Conservation (phyloP, 2,113 vertebrate genomes). For the Hydrochoerus hydrochaeris region DNA sequence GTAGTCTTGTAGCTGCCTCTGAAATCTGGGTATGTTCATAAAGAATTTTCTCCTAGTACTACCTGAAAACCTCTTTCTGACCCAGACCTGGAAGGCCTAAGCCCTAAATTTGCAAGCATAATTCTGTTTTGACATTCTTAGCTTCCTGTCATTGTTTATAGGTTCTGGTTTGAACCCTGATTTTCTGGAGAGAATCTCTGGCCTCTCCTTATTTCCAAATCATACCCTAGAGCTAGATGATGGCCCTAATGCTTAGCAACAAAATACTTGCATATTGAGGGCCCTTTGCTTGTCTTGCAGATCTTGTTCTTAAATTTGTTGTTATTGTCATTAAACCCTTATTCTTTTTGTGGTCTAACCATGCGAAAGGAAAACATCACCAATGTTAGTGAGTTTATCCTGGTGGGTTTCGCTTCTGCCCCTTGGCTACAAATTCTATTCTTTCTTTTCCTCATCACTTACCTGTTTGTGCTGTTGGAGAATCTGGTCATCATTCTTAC, state of each 20-base stretch:
- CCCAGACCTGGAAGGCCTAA: neutral
- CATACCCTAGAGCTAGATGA: neutral
- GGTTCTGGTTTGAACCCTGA: neutral
- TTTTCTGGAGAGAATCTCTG: neutral
- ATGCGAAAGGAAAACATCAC: constrained; percentile 73
- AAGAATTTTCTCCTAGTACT: neutral
- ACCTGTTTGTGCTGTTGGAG: constrained; percentile 76
- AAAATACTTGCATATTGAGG: neutral
- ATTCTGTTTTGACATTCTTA: neutral
- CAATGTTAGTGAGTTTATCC: constrained; percentile 77
- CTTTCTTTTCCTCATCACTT: constrained; percentile 73
- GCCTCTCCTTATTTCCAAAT: neutral
- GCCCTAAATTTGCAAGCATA: neutral
- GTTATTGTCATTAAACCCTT: neutral
- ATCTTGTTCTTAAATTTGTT: neutral
- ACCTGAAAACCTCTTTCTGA: neutral
- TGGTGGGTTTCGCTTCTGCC: constrained; percentile 78
- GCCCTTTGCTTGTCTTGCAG: neutral
- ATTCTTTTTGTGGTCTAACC: neutral
- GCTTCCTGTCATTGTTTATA: constrained; percentile 41
- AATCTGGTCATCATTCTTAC: constrained; percentile 78
- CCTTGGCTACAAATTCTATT: constrained; percentile 72
- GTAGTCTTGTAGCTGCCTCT: neutral
- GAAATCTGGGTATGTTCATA: neutral
- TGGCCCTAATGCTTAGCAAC: neutral